Evolutionary conservation across 2,113 vertebrate genomes (phyloP).

Genomic region (Psittacula cyanocephala): DNA sequence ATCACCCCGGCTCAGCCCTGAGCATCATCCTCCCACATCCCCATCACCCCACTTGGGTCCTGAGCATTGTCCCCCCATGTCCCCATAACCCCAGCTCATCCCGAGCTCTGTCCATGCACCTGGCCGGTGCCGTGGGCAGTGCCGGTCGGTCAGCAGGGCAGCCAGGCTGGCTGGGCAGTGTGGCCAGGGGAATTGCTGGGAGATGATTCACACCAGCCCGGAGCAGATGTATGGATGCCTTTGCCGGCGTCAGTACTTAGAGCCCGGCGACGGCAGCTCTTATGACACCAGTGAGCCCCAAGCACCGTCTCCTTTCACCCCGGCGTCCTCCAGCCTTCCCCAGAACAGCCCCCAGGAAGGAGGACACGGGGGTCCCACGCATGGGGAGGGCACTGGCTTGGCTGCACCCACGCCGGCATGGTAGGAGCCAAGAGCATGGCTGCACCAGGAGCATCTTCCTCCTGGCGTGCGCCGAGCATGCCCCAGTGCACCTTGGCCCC

Average conservation of each 20-base stretch:
- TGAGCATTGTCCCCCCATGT: not conserved
- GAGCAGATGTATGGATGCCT: slow-evolving; percentile 38
- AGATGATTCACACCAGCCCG: slow-evolving; percentile 44
- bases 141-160: not conserved
- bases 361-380: accelerated
- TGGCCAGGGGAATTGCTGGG: not conserved
- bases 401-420: accelerated
- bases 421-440: not conserved
- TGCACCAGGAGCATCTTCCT: not conserved
- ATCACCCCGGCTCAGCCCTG: not conserved
- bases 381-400: accelerated
- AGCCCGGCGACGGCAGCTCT: not conserved
- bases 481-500: not conserved
- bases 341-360: accelerated
- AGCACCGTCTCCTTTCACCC: not conserved
- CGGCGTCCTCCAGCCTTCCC: not conserved
- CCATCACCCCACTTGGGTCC: not conserved
- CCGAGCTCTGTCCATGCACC: not conserved
- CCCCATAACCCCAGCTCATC: not conserved
- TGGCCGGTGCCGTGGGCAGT: not conserved
- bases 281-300: not conserved
- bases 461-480: not conserved
- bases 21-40: not conserved
- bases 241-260: slow-evolving; percentile 20
- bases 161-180: not conserved